Percentiles rank a stretch among this genome's conserved stretches.
Evolutionary conservation across 2,888 invertebrate genomes (phyloP).

Genomic region (Anarsia innoxiella): DNA sequence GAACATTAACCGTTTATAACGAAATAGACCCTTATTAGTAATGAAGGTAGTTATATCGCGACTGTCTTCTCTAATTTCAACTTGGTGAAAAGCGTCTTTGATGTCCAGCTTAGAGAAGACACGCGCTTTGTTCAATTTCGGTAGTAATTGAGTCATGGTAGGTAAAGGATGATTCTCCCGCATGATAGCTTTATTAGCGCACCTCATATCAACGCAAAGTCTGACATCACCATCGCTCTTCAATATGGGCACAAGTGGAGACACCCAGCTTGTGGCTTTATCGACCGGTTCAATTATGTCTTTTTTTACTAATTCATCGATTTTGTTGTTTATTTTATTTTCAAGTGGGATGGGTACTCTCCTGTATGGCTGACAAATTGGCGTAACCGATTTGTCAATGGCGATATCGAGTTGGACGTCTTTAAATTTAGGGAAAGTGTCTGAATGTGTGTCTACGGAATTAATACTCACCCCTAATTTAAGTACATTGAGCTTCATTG

Average conservation of each 20-base stretch:
- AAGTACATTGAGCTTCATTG: slow-evolving; percentile 13
- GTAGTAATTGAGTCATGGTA: slow-evolving; percentile 20
- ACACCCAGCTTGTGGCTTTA: slow-evolving; percentile 12
- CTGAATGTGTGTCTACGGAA: background rate
- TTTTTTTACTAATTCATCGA: slow-evolving; percentile 10
- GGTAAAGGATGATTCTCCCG: slow-evolving; percentile 18
- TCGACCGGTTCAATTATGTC: slow-evolving; percentile 17
- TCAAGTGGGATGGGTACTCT: slow-evolving; percentile 17
- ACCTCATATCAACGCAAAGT: slow-evolving; percentile 14
- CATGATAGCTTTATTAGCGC: slow-evolving; percentile 14
- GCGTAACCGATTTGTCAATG: slow-evolving; percentile 13
- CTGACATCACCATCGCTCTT: slow-evolving; percentile 10
- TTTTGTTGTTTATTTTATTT: slow-evolving; percentile 15
- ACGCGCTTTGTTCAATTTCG: slow-evolving; percentile 21
- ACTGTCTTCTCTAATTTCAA: slow-evolving; percentile 14
- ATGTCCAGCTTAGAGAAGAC: slow-evolving; percentile 19
- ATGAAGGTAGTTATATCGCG: slow-evolving; percentile 22
- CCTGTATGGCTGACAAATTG: slow-evolving; percentile 16
- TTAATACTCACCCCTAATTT: slow-evolving; percentile 15
- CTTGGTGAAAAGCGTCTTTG: slow-evolving; percentile 20
- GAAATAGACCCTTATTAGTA: slow-evolving; percentile 17
- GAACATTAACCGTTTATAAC: slow-evolving; percentile 36
- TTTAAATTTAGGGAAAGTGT: slow-evolving; percentile 16
- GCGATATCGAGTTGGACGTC: slow-evolving; percentile 10
- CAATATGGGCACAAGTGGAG: slow-evolving; percentile 9